These are phyloP conservation scores for Naja naja DNA, from an alignment of 2,113 vertebrate genomes.

Conservation along the genomic window DNA sequence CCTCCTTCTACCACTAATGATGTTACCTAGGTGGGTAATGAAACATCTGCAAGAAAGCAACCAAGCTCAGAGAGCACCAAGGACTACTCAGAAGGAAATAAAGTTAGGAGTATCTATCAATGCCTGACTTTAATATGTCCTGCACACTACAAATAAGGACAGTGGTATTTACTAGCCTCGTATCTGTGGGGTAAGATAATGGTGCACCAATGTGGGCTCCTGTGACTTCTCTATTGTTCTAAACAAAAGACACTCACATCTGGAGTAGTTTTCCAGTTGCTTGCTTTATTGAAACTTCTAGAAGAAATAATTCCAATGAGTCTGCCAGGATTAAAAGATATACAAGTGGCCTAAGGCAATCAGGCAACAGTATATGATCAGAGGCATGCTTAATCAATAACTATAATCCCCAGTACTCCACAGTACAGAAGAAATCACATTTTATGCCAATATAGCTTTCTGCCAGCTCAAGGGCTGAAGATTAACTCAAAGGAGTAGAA, in stretches of 20 bases:
- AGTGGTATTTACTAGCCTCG: background rate
- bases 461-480: background rate
- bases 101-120: too few relatives aligned
- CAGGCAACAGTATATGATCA: background rate
- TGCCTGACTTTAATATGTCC: background rate
- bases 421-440: background rate
- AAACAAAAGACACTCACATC: background rate
- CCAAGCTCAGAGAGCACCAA: too few relatives aligned
- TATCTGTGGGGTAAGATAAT: background rate
- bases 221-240: background rate
- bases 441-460: background rate
- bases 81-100: too few relatives aligned
- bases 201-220: background rate
- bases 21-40: too few relatives aligned
- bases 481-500: background rate
- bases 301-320: background rate
- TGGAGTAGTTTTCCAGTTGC: background rate
- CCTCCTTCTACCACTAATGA: too few relatives aligned
- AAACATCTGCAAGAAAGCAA: too few relatives aligned
- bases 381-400: background rate
- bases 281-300: background rate
- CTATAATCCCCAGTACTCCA: background rate
- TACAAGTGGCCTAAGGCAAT: background rate
- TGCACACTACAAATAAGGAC: background rate
- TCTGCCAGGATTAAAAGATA: background rate